These are phyloP conservation scores for Tethya wilhelma DNA, from an alignment of 37 sponge, comb jelly and placozoan species.

Conservation along the genomic window DNA sequence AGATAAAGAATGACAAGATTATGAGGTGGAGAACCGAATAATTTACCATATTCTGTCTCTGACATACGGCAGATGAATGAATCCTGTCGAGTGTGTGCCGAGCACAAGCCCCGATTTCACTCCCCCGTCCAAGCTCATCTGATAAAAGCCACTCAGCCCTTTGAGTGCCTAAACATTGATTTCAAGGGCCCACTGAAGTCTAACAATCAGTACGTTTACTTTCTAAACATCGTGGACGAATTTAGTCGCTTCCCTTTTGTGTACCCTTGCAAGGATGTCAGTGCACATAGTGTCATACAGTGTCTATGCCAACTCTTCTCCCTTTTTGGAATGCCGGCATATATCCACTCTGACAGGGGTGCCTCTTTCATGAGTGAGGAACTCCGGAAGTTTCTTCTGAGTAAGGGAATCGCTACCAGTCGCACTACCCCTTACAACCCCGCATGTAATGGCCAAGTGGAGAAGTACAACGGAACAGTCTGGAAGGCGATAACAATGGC, in stretches of 20 bases:
- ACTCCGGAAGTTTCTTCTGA: conserved; percentile 6
- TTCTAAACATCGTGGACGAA: conserved; percentile 4
- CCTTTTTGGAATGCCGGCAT: conserved; percentile 8
- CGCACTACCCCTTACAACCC: conserved; percentile 3
- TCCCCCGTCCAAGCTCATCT: not conserved
- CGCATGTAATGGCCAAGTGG: not conserved
- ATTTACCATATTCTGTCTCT: not conserved
- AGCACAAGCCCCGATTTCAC: conserved; percentile 9
- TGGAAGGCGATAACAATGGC: conserved; percentile 24
- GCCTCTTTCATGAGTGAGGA: conserved; percentile 11
- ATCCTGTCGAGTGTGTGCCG: not conserved
- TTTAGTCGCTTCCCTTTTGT: not conserved
- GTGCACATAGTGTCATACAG: not conserved
- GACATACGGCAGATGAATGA: conserved; percentile 3
- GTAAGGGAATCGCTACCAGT: conserved; percentile 15
- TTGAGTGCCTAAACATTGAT: conserved; percentile 20
- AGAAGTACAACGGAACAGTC: conserved; percentile 16
- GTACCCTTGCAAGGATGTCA: conserved; percentile 3
- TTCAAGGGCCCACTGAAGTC: conserved; percentile 11
- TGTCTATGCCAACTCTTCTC: conserved; percentile 14
- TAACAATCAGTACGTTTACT: conserved; percentile 10
- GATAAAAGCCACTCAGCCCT: conserved; percentile 5
- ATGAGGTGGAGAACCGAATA: conserved; percentile 22
- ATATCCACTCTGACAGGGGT: conserved; percentile 19
- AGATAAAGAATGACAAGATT: conserved; percentile 23